phyloP scores from a whole-genome alignment of 2,113 vertebrate species.

The Sinocyclocheilus grahami region DNA sequence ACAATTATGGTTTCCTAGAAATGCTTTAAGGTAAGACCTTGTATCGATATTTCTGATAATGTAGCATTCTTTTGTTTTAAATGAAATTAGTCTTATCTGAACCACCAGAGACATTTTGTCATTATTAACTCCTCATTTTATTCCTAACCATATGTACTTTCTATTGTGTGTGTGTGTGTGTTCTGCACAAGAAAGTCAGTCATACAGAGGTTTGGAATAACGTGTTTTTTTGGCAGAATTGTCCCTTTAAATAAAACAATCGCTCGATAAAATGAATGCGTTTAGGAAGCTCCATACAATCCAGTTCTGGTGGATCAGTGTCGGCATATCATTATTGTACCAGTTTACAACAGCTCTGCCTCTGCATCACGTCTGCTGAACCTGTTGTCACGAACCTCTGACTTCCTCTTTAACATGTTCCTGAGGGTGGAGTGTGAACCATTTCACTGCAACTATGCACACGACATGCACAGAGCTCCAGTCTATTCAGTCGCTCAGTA shows the following conservation, averaged over 20 bases:
- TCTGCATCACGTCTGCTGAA: slow-evolving; percentile 2
- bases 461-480: slow-evolving; percentile 34
- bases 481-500: background rate
- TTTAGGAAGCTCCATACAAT: background rate
- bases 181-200: background rate
- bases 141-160: background rate
- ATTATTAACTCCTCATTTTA: background rate
- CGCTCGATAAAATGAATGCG: background rate
- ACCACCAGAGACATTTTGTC: background rate
- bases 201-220: background rate
- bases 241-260: background rate
- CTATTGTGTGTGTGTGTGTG: too few species aligned
- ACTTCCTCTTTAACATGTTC: slow-evolving; percentile 3
- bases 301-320: slow-evolving; percentile 18
- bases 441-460: slow-evolving; percentile 49
- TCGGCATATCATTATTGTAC: slow-evolving; percentile 29
- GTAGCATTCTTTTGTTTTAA: background rate
- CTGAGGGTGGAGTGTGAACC: background rate
- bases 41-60: background rate
- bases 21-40: background rate
- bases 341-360: slow-evolving; percentile 48
- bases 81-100: background rate
- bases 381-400: background rate
- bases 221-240: background rate
- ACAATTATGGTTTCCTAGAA: background rate